Percentiles rank a stretch among this genome's conserved stretches.
These are phyloP conservation scores for Zaprionus africanus DNA, from an alignment of 1,140 invertebrate genomes.

Conservation along the genomic window DNA sequence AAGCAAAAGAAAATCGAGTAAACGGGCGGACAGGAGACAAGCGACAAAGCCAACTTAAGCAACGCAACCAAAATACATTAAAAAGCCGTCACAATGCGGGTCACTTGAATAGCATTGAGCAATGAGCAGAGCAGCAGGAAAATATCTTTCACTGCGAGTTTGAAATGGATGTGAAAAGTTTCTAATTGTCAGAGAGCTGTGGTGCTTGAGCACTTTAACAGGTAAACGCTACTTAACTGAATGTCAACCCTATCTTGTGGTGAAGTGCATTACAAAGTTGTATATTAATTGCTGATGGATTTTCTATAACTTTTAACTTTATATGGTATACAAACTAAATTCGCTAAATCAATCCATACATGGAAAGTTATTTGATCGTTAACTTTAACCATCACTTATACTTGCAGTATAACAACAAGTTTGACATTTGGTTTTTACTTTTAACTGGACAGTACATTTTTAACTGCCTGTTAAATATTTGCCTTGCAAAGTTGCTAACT, in stretches of 20 bases:
- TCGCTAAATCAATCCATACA: background rate
- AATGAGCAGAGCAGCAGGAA: background rate
- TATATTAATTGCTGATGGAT: too few species aligned
- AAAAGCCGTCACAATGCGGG: constrained; percentile 37
- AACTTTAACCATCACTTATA: too few species aligned
- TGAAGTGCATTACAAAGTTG: background rate
- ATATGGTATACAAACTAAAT: background rate
- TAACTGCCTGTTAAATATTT: background rate
- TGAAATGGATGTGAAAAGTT: background rate
- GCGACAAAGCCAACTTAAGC: constrained; percentile 32
- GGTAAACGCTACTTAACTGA: background rate
- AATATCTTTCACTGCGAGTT: background rate
- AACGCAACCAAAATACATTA: constrained; percentile 53
- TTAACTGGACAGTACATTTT: background rate
- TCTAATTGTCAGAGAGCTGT: background rate
- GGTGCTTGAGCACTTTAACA: background rate
- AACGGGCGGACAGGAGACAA: constrained; percentile 17
- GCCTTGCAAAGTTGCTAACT: background rate
- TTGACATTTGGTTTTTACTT: background rate
- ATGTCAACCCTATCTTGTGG: background rate
- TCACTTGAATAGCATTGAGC: constrained; percentile 44
- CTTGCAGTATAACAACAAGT: background rate
- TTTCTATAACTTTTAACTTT: too few species aligned
- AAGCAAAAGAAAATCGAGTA: constrained; percentile 4
- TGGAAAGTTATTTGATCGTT: background rate